Conservation (phyloP, 2,888 invertebrate species). For the Candidula unifasciata region DNA sequence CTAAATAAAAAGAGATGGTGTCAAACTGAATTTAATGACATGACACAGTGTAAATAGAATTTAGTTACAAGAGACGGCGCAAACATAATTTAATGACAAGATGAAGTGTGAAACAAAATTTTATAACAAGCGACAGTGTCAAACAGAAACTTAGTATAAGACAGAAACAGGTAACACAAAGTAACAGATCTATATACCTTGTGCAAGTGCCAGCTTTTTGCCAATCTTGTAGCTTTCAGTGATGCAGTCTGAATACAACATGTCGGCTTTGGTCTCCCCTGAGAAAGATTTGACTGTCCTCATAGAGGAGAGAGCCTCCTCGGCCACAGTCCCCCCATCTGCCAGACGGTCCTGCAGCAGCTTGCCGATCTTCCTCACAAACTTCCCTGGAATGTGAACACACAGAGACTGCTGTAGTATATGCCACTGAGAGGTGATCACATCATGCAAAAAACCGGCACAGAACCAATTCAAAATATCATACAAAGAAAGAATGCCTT, state of each 20-base stretch:
- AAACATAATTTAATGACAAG: too few species aligned
- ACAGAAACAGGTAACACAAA: not conserved
- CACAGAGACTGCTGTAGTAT: slow-evolving; percentile 71
- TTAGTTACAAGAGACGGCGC: too few species aligned
- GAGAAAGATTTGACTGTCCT: slow-evolving; percentile 75
- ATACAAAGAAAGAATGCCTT: too few species aligned
- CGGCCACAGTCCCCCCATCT: slow-evolving; percentile 75
- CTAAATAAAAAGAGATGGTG: too few species aligned
- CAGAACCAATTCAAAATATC: too few species aligned
- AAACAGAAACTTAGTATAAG: not conserved
- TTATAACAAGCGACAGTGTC: too few species aligned
- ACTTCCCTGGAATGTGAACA: slow-evolving; percentile 62
- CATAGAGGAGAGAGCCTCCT: slow-evolving; percentile 74
- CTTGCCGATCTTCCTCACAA: slow-evolving; percentile 72
- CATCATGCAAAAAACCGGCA: too few species aligned
- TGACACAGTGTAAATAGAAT: too few species aligned
- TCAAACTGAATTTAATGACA: too few species aligned
- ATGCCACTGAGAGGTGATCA: slow-evolving; percentile 73
- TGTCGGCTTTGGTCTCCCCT: slow-evolving; percentile 68
- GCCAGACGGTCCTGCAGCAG: slow-evolving; percentile 76
- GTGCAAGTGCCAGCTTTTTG: slow-evolving; percentile 70
- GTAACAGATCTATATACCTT: slow-evolving; percentile 65
- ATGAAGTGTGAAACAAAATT: too few species aligned
- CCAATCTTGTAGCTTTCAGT: slow-evolving; percentile 73
- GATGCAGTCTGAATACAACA: slow-evolving; percentile 66